A percentile compares a stretch with the other conserved stretches of the same genome.
These are phyloP conservation scores for Andinoacara biseriatus DNA, from an alignment of 2,113 vertebrate genomes.

Conservation along the genomic window DNA sequence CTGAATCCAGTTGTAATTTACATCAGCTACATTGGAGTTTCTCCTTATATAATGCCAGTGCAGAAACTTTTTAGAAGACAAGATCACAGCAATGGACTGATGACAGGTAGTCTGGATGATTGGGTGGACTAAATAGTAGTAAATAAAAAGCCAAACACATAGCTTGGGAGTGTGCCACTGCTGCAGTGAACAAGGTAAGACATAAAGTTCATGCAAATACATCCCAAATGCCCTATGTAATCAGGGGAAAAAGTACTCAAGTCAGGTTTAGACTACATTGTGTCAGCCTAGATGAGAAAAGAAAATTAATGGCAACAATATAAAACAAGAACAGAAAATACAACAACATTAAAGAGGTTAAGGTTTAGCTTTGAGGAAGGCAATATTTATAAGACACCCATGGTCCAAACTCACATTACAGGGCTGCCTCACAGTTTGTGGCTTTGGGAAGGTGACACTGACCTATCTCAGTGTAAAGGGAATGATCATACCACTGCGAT, in stretches of 20 bases:
- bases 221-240: background rate
- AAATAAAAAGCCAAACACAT: background rate
- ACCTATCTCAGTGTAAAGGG: background rate
- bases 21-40: background rate
- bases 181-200: background rate
- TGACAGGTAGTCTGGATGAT: background rate
- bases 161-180: background rate
- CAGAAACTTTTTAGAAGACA: background rate
- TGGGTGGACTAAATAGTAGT: background rate
- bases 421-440: conserved; percentile 5
- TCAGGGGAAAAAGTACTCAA: background rate
- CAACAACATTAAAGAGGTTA: background rate
- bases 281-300: background rate
- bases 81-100: background rate
- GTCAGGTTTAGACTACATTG: background rate
- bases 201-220: background rate
- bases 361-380: background rate
- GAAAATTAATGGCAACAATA: background rate
- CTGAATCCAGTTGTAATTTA: background rate
- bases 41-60: background rate
- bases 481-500: background rate
- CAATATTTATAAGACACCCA: background rate
- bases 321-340: background rate
- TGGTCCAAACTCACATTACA: background rate
- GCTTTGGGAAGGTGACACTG: conserved; percentile 15